Percentiles rank a stretch among this genome's conserved stretches.
Conservation (phyloP, 2,888 invertebrate species). For the Bugula neritina region DNA sequence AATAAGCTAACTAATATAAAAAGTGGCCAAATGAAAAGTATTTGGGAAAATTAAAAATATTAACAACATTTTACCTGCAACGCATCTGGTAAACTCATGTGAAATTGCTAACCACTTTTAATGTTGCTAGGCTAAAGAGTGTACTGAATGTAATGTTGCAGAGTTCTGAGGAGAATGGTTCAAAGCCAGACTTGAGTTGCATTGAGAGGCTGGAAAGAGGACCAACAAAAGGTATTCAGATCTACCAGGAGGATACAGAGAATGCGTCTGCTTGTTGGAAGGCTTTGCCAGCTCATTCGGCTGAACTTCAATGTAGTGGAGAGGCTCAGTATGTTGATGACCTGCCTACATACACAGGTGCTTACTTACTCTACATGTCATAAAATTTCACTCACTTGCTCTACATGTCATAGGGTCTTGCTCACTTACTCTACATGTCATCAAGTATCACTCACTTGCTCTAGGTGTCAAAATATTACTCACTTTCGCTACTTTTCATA, state of each 20-base stretch:
- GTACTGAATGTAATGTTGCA: no score
- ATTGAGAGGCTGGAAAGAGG: not conserved
- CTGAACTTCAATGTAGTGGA: constrained; percentile 76
- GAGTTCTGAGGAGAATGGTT: not conserved
- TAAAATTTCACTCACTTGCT: not conserved
- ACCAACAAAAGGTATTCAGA: constrained; percentile 1
- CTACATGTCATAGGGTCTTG: not conserved
- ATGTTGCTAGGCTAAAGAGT: no score
- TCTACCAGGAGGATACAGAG: constrained; percentile 12
- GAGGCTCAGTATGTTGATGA: constrained; percentile 87
- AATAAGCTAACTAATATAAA: no score
- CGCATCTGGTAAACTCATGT: no score
- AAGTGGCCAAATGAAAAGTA: no score
- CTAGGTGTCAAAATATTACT: not conserved
- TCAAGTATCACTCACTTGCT: not conserved
- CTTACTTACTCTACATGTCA: not conserved
- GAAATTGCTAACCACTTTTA: no score
- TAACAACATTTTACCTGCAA: no score
- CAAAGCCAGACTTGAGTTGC: not conserved
- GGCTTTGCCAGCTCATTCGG: constrained; percentile 62
- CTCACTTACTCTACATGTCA: not conserved
- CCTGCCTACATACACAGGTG: constrained; percentile 58
- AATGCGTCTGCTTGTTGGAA: not conserved
- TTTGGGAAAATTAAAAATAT: no score
- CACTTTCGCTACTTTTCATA: not conserved